Evolutionary conservation across 2,113 vertebrate genomes (phyloP).

Genomic region (Lophius piscatorius): DNA sequence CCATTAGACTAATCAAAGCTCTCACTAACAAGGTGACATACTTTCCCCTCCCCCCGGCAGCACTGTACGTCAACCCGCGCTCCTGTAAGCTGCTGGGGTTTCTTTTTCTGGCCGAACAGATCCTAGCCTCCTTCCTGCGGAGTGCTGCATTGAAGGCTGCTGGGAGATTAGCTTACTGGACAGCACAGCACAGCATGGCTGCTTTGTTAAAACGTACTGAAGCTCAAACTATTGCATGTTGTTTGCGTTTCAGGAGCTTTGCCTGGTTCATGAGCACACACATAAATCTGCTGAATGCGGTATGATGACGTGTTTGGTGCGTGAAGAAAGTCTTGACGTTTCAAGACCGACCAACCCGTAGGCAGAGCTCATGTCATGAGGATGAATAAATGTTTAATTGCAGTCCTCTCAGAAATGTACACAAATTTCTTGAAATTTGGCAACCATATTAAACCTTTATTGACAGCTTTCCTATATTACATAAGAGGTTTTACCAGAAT

Average conservation of each 20-base stretch:
- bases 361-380: too few species aligned
- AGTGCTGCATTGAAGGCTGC: conserved; percentile 37
- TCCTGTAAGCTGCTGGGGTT: conserved; percentile 70
- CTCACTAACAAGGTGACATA: conserved; percentile 67
- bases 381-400: too few species aligned
- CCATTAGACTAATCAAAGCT: conserved; percentile 60
- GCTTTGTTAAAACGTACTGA: conserved; percentile 45
- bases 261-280: conserved; percentile 10
- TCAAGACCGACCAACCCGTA: too few species aligned
- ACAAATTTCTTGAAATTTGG: too few species aligned
- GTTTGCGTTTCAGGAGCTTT: conserved; percentile 45
- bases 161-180: conserved; percentile 69
- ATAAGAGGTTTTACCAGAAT: too few species aligned
- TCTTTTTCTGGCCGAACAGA: conserved; percentile 73
- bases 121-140: conserved; percentile 54
- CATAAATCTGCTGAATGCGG: conserved; percentile 17
- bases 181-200: conserved; percentile 45
- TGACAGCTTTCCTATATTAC: too few species aligned
- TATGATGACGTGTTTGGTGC: conserved; percentile 16
- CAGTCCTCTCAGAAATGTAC: too few species aligned
- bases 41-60: conserved; percentile 30
- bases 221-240: conserved; percentile 56
- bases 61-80: conserved; percentile 20
- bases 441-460: too few species aligned
- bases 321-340: too few species aligned